Conservation (phyloP, 2,797 vertebrate genomes). For the Chelmon rostratus region DNA sequence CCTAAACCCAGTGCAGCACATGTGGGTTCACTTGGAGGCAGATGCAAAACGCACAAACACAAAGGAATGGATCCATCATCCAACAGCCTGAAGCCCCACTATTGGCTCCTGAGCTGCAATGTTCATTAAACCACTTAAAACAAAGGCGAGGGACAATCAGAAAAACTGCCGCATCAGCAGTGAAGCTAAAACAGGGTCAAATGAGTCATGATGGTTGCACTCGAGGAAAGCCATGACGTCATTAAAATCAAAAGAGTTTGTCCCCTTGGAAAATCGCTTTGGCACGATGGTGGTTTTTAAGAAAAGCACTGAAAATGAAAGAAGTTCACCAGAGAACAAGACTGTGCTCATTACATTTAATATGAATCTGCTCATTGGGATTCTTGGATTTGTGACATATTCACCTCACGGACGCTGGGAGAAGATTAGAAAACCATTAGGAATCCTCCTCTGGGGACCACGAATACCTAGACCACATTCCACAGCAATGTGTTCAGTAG, state of each 20-base stretch:
- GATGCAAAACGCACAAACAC: background rate
- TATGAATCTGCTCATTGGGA: background rate
- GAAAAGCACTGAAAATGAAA: no score
- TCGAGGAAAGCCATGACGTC: background rate
- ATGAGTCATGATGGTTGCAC: background rate
- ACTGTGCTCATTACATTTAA: no score
- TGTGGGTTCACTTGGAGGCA: background rate
- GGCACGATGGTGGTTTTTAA: no score
- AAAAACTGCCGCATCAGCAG: background rate
- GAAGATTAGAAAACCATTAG: conserved; percentile 2
- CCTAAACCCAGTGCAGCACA: background rate
- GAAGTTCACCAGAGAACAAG: background rate
- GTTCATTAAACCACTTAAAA: background rate
- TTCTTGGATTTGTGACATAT: background rate
- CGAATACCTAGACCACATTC: conserved; percentile 25
- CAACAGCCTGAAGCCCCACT: background rate
- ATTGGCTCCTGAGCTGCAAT: background rate
- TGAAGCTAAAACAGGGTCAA: background rate
- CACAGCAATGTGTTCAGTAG: background rate
- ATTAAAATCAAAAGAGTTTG: no score
- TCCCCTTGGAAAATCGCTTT: no score
- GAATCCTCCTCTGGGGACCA: background rate
- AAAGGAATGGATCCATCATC: background rate
- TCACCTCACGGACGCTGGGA: background rate
- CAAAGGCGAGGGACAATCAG: background rate